Evolutionary conservation across 2,113 vertebrate genomes (phyloP).

Genomic region (Carassius gibelio): DNA sequence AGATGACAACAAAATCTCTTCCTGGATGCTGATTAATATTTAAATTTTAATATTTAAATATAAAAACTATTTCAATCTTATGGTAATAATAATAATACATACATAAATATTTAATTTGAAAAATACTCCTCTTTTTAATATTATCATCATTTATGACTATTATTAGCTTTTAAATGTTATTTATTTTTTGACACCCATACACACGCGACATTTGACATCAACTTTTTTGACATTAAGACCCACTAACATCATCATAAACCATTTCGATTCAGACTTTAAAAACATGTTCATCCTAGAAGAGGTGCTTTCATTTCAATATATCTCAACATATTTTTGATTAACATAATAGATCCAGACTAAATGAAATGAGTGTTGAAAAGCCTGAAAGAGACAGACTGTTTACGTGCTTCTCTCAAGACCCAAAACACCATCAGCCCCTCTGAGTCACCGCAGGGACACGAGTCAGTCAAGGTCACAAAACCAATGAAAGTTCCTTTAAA

Average conservation of each 20-base stretch:
- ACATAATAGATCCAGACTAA: not conserved
- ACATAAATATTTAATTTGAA: too few relatives aligned
- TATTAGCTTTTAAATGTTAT: too few relatives aligned
- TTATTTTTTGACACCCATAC: not conserved
- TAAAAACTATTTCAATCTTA: not conserved
- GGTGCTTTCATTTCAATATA: not conserved
- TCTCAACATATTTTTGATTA: not conserved
- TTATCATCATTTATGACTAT: too few relatives aligned
- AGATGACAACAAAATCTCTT: not conserved
- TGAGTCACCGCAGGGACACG: not conserved
- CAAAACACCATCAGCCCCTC: not conserved
- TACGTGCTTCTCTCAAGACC: not conserved
- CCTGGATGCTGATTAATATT: not conserved
- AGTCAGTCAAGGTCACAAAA: conserved; percentile 35
- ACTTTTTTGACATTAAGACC: not conserved
- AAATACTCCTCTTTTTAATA: not conserved
- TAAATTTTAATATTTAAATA: not conserved
- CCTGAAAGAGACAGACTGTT: not conserved
- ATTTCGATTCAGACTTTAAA: not conserved
- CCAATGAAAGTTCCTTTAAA: conserved; percentile 56
- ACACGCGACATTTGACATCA: too few relatives aligned
- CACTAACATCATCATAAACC: not conserved
- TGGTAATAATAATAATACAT: not conserved
- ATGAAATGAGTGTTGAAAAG: not conserved
- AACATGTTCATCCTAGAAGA: not conserved